Percentiles rank a stretch among this genome's conserved stretches.
Conservation (phyloP, 2,797 vertebrate species). For the Oophaga sylvatica region DNA sequence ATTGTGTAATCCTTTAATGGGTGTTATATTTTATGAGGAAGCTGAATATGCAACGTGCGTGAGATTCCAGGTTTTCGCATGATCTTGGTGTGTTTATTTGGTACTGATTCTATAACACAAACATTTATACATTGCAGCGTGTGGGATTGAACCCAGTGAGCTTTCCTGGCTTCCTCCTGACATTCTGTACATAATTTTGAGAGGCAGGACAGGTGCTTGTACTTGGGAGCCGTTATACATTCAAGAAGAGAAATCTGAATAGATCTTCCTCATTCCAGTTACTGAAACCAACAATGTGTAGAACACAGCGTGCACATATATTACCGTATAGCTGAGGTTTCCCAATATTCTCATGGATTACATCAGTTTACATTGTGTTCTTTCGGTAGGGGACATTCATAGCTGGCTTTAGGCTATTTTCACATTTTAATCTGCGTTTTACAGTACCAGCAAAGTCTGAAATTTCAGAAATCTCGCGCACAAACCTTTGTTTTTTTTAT, state of each 20-base stretch:
- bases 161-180: conserved; percentile 16
- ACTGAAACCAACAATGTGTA: background rate
- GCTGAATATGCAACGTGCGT: background rate
- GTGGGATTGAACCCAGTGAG: conserved; percentile 9
- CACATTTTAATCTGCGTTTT: too few species aligned
- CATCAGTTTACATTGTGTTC: background rate
- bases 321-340: background rate
- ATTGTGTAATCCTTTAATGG: background rate
- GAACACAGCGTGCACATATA: too few species aligned
- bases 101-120: conserved; percentile 34
- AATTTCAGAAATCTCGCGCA: too few species aligned
- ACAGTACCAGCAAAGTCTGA: too few species aligned
- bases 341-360: background rate
- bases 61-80: background rate
- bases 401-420: background rate
- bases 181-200: conserved; percentile 51
- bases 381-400: background rate
- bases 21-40: background rate
- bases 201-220: conserved; percentile 10
- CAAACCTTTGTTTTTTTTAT: too few species aligned
- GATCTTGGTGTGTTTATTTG: conserved; percentile 44
- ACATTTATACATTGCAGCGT: conserved; percentile 41
- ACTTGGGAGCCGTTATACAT: background rate
- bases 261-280: background rate
- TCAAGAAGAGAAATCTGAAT: background rate